phyloP scores from a whole-genome alignment of 2,888 invertebrate species.

The Aricia artaxerxes region DNA sequence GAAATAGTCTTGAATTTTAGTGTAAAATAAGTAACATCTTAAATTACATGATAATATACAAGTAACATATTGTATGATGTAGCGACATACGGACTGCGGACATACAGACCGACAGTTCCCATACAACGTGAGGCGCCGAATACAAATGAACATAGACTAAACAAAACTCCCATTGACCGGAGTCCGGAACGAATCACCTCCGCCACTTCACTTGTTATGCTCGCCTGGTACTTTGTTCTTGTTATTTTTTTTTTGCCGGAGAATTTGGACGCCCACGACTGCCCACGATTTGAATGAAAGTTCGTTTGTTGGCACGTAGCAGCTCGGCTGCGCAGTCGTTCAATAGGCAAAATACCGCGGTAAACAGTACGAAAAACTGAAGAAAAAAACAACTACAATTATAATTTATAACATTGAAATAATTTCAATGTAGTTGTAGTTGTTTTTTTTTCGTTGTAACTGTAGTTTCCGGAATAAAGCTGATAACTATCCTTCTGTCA shows the following conservation, averaged over 20 bases:
- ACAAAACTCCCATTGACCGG: slow-evolving; percentile 11
- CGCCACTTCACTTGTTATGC: slow-evolving; percentile 23
- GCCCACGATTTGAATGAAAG: neutral
- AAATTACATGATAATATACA: neutral
- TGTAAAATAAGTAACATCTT: too few relatives aligned
- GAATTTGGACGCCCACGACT: neutral
- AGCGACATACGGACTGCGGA: too few relatives aligned
- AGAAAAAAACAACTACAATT: too few relatives aligned
- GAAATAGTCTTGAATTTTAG: too few relatives aligned
- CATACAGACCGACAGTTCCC: neutral
- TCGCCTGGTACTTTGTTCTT: slow-evolving; percentile 16
- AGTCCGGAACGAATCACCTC: neutral
- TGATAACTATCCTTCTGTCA: too few relatives aligned
- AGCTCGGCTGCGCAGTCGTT: neutral
- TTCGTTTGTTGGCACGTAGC: too few relatives aligned
- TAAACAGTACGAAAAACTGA: too few relatives aligned
- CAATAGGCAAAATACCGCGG: too few relatives aligned
- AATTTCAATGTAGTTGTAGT: too few relatives aligned
- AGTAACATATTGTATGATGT: neutral
- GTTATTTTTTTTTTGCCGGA: neutral
- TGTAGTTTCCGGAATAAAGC: too few relatives aligned
- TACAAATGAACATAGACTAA: slow-evolving; percentile 24
- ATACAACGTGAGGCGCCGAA: neutral
- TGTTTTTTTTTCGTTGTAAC: too few relatives aligned
- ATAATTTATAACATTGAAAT: too few relatives aligned